Evolutionary conservation across 1,140 invertebrate species (phyloP), one percentile per base, ranked within the genome.

Genomic region (Bombus soroeensis): DNA sequence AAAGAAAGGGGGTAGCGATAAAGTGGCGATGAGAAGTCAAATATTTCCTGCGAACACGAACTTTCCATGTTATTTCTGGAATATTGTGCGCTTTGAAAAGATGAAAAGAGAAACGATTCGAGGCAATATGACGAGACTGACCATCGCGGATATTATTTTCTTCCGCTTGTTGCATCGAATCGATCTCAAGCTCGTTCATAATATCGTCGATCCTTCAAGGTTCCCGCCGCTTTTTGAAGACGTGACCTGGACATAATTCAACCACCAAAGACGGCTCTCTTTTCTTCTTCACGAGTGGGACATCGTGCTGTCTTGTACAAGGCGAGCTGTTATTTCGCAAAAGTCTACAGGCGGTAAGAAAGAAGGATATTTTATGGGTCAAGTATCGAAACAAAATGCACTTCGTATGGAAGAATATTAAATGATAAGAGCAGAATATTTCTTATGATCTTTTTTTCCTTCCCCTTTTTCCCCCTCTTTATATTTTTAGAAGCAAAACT

Each of bases 191-290:
- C 79, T 83, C 53, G 59, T 62, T 64, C 66, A 57, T 66, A 82
- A 80, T 87, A 78, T 83, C 74, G 57, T 64, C 85, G 59, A 73
- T 74, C 85, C 47, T 87, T 68, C 41, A 71, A 87, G 59, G 57
- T 78, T 77, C 47, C 84, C 34, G 39, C 12, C 9, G 74, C 68
- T 83, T 88, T 87, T 76, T 39, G 70, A 73, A 28, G 74, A 77
- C 43, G 39, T 87, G 74, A 87, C 79, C 79, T 83, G 85, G 66
- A 62, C 66, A 25, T 87, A 83, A 87, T 74, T 53, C 79, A 47
- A 76, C 84, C 73, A 66, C 57, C 25, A 22, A 64, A 81, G 53
- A 86, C 39, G 39, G 41, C 59, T 39, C 66, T 39, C 43, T 39
- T 47, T 66, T 39, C 39, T 25, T 62, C 37, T n/a, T 39, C 37